phyloP scores from a whole-genome alignment of 1,140 invertebrate species.

The Drosophila tropicalis region DNA sequence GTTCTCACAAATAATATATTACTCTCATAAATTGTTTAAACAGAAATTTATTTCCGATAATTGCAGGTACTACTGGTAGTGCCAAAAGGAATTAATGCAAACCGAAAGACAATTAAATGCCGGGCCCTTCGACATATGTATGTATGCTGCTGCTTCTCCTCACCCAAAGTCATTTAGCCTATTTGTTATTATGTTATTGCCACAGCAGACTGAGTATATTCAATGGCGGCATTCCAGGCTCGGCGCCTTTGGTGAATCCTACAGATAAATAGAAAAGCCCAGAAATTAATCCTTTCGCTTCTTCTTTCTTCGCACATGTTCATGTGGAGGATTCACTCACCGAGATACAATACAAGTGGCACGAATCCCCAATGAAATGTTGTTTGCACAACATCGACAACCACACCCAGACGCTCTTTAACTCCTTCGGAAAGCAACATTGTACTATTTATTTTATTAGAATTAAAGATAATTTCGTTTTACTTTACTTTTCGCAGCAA shows the following conservation, averaged over 20 bases:
- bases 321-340: slow-evolving; percentile 83
- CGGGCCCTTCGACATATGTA: not conserved
- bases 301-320: slow-evolving; percentile 40
- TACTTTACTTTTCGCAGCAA: not conserved
- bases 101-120: slow-evolving; percentile 24
- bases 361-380: slow-evolving; percentile 89
- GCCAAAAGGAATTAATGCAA: slow-evolving; percentile 49
- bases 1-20: not conserved
- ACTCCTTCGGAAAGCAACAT: slow-evolving; percentile 70
- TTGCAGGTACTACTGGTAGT: slow-evolving; percentile 45
- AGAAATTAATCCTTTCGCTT: slow-evolving; percentile 20
- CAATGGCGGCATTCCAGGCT: slow-evolving; percentile 86
- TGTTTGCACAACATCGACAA: slow-evolving; percentile 85
- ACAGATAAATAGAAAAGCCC: slow-evolving; percentile 21
- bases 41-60: slow-evolving; percentile 68
- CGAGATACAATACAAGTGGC: slow-evolving; percentile 87
- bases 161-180: not conserved
- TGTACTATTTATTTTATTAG: slow-evolving; percentile 12
- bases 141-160: not conserved
- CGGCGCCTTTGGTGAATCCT: slow-evolving; percentile 87
- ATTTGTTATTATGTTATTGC: slow-evolving; percentile 83
- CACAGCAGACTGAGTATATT: slow-evolving; percentile 85
- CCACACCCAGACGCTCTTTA: slow-evolving; percentile 86
- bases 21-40: slow-evolving; percentile 30
- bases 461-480: not conserved